These are phyloP conservation scores for Drosophila triauraria DNA, from an alignment of 1,140 invertebrate genomes.

Conservation along the genomic window DNA sequence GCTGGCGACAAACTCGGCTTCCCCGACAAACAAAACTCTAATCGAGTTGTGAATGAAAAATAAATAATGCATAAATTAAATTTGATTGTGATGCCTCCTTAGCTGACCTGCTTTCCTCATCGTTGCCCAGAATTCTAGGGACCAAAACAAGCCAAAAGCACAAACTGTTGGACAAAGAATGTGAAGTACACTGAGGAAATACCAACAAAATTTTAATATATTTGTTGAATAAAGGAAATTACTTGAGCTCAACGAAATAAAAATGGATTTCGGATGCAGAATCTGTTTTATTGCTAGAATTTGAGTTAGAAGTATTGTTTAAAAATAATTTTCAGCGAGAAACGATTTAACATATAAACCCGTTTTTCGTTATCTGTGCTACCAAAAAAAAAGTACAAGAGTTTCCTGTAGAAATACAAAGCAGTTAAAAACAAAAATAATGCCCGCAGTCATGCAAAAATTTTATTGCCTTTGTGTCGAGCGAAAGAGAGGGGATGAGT, in stretches of 20 bases:
- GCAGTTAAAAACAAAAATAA: slow-evolving; percentile 70
- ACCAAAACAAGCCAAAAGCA: slow-evolving; percentile 35
- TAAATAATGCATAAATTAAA: slow-evolving; percentile 60
- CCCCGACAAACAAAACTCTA: slow-evolving; percentile 17
- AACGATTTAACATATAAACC: too few species aligned
- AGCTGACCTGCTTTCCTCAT: slow-evolving; percentile 15
- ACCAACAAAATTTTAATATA: too few species aligned
- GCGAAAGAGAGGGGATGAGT: background rate
- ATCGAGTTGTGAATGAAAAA: slow-evolving; percentile 56
- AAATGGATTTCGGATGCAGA: too few species aligned
- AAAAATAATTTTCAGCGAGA: background rate
- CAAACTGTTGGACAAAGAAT: slow-evolving; percentile 16
- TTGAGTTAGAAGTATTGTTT: too few species aligned
- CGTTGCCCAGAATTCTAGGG: background rate
- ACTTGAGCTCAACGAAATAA: background rate
- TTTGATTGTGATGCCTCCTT: slow-evolving; percentile 42
- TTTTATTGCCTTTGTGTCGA: slow-evolving; percentile 59
- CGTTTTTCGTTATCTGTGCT: background rate
- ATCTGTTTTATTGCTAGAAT: too few species aligned
- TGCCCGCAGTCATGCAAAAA: slow-evolving; percentile 74
- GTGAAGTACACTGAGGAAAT: slow-evolving; percentile 4
- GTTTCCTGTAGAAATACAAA: slow-evolving; percentile 39
- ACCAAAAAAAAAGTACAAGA: slow-evolving; percentile 21
- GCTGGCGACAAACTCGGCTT: slow-evolving; percentile 9
- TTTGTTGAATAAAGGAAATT: background rate